phyloP scores from a whole-genome alignment of 2,797 vertebrate genomes.

The Megaceryle alcyon region DNA sequence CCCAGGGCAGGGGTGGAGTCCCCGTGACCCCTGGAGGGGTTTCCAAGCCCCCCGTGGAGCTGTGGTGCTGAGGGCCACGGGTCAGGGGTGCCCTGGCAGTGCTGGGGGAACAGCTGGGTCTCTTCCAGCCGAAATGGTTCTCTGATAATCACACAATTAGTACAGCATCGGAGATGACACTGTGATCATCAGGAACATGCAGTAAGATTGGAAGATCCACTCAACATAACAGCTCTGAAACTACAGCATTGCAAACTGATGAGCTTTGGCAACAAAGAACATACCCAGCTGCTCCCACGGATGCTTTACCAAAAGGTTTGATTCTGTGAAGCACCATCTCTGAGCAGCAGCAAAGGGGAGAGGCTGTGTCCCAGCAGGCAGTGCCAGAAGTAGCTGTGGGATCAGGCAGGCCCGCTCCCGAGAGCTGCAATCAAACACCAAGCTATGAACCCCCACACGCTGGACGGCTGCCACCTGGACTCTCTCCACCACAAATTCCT shows the following conservation, averaged over 20 bases:
- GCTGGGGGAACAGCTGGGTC: neutral
- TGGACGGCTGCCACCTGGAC: neutral
- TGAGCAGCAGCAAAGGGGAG: neutral
- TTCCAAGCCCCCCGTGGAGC: neutral
- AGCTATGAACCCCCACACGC: fast-evolving
- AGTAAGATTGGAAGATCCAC: neutral
- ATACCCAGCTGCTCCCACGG: neutral
- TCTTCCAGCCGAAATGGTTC: neutral
- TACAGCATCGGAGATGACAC: fast-evolving
- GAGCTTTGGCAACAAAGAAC: neutral
- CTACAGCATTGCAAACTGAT: neutral
- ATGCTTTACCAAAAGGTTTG: neutral
- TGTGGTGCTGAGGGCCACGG: neutral
- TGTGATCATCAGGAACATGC: no score
- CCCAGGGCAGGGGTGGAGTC: no score
- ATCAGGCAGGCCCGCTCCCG: fast-evolving
- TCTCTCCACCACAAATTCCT: neutral
- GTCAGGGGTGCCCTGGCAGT: neutral
- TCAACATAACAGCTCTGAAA: neutral
- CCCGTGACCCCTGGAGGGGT: neutral
- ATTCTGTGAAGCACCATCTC: neutral
- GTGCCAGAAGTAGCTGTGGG: neutral
- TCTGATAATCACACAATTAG: neutral
- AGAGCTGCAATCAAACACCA: neutral
- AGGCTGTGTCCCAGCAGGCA: neutral